Conservation (phyloP, 2,797 vertebrate genomes). For the Threskiornis aethiopicus region DNA sequence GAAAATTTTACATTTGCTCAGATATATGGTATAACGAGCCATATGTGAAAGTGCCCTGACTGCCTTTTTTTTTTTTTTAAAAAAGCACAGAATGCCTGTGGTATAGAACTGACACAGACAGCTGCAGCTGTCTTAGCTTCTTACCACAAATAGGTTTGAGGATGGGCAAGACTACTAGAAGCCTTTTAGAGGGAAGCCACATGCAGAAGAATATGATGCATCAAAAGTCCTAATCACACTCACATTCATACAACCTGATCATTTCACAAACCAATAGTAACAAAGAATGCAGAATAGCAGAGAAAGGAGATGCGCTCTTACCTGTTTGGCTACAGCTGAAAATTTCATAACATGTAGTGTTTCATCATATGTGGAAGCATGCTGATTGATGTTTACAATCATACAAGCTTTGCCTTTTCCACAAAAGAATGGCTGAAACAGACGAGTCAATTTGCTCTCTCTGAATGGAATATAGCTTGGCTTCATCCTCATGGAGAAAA, state of each 20-base stretch:
- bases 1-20: background rate
- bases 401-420: constrained; percentile 87
- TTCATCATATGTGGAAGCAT: constrained; percentile 87
- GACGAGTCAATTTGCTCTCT: constrained; percentile 90
- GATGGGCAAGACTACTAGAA: background rate
- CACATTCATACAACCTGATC: background rate
- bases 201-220: background rate
- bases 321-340: constrained; percentile 89
- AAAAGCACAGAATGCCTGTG: background rate
- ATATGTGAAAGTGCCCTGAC: background rate
- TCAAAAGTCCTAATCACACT: background rate
- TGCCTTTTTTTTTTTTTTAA: background rate
- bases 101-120: background rate
- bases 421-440: constrained; percentile 89
- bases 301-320: constrained; percentile 1
- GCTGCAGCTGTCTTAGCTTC: background rate
- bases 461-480: constrained; percentile 85
- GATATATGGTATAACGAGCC: background rate
- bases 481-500: constrained; percentile 70
- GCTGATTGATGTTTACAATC: constrained; percentile 91
- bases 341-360: constrained; percentile 93
- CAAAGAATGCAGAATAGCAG: background rate
- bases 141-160: background rate
- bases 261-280: background rate
- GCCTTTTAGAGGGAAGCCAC: background rate